Evolutionary conservation across 2,113 vertebrate species (phyloP).

Genomic region (Rhinichthys klamathensis): DNA sequence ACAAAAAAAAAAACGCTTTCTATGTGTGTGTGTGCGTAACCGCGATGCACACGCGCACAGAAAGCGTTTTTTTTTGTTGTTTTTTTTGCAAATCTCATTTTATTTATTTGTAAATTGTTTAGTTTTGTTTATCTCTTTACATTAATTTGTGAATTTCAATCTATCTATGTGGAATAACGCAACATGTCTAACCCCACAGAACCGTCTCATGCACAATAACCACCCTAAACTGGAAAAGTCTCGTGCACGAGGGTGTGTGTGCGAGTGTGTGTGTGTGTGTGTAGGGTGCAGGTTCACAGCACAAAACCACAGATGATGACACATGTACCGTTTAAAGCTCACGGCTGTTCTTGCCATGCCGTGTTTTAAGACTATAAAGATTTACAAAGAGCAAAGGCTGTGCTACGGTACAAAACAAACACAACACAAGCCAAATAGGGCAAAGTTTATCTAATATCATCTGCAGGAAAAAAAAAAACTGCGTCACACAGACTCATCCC

Average conservation of each 20-base stretch:
- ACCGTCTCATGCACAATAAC: neutral
- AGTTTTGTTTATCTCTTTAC: no score
- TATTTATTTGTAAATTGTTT: no score
- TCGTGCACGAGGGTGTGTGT: neutral
- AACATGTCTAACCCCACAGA: no score
- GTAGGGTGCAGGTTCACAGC: neutral
- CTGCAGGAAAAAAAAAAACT: no score
- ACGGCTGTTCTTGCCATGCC: neutral
- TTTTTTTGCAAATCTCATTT: no score
- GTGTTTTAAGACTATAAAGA: conserved; percentile 19
- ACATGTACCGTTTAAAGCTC: neutral
- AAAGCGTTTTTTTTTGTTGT: no score
- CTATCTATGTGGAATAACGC: no score
- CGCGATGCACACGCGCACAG: no score
- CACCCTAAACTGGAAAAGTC: neutral
- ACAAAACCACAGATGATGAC: neutral
- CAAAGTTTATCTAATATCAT: conserved; percentile 39
- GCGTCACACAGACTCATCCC: neutral
- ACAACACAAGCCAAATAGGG: conserved; percentile 6
- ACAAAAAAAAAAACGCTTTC: no score
- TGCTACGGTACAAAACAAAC: conserved; percentile 29
- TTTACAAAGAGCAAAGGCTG: conserved; percentile 40
- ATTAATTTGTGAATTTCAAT: no score
- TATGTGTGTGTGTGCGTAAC: no score
- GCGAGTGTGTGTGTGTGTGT: neutral